phyloP scores from a whole-genome alignment of 2,797 vertebrate genomes.

The Forpus xanthops region DNA sequence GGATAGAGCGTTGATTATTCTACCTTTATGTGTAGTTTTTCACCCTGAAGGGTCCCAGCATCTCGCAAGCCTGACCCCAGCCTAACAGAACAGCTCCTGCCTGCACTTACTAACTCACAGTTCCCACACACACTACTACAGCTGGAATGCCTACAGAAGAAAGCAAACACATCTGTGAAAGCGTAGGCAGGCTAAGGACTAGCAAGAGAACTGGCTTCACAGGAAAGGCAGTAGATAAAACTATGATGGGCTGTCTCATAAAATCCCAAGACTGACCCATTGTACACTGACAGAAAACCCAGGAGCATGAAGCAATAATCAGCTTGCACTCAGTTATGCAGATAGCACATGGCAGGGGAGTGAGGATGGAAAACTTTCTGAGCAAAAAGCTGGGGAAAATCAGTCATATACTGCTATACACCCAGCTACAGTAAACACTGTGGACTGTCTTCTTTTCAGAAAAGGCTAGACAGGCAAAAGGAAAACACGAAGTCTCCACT shows the following conservation, averaged over 20 bases:
- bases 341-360: not conserved
- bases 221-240: not conserved
- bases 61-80: fast-evolving
- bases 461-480: not conserved
- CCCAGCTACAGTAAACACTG: not conserved
- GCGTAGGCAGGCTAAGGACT: not conserved
- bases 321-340: not conserved
- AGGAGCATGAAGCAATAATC: not conserved
- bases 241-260: not conserved
- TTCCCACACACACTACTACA: fast-evolving
- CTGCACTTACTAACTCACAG: not conserved
- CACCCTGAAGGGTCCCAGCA: not conserved
- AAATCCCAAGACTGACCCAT: not conserved
- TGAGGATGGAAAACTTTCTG: not conserved
- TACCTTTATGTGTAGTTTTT: not conserved
- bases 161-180: not conserved
- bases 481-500: not conserved
- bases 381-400: not conserved
- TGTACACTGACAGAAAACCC: not conserved
- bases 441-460: not conserved
- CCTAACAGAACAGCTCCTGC: not conserved
- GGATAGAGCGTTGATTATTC: not conserved
- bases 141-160: not conserved
- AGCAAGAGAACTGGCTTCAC: not conserved
- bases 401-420: not conserved